phyloP scores from a whole-genome alignment of 2,797 vertebrate genomes.

The Epinephelus awoara region DNA sequence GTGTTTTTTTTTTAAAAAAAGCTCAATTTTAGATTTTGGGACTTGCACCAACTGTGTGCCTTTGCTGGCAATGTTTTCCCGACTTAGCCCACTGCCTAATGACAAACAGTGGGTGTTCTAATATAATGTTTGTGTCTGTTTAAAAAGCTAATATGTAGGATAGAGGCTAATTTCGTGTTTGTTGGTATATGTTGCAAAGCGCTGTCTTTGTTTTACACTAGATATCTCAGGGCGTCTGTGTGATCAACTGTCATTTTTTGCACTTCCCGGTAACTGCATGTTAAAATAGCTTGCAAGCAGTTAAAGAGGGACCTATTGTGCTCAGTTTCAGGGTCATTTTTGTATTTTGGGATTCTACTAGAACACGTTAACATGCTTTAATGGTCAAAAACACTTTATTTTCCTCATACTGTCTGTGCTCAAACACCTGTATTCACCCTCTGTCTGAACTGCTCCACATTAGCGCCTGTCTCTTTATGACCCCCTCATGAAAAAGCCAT shows the following conservation, averaged over 20 bases:
- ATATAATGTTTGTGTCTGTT: constrained; percentile 5
- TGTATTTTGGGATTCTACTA: too few relatives aligned
- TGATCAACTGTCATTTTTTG: background rate
- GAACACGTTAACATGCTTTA: too few relatives aligned
- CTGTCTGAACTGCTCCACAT: too few relatives aligned
- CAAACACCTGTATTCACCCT: too few relatives aligned
- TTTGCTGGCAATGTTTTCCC: constrained; percentile 33
- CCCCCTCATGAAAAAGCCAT: too few relatives aligned
- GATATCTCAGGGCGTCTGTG: background rate
- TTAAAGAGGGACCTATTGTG: too few relatives aligned
- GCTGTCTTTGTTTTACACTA: background rate
- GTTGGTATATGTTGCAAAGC: constrained; percentile 13
- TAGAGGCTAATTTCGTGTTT: background rate
- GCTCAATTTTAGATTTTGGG: constrained; percentile 41
- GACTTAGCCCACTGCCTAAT: constrained; percentile 34
- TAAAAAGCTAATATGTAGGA: constrained; percentile 7
- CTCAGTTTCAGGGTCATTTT: too few relatives aligned
- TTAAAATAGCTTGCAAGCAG: background rate
- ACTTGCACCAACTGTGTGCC: constrained; percentile 22
- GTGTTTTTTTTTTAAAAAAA: constrained; percentile 30
- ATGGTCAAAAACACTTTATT: too few relatives aligned
- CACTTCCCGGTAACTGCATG: background rate
- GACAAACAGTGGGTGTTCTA: constrained; percentile 38
- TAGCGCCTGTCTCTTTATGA: too few relatives aligned
- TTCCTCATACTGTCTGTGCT: too few relatives aligned